phyloP scores from a whole-genome alignment of 2,113 vertebrate species.

The Micromys minutus region DNA sequence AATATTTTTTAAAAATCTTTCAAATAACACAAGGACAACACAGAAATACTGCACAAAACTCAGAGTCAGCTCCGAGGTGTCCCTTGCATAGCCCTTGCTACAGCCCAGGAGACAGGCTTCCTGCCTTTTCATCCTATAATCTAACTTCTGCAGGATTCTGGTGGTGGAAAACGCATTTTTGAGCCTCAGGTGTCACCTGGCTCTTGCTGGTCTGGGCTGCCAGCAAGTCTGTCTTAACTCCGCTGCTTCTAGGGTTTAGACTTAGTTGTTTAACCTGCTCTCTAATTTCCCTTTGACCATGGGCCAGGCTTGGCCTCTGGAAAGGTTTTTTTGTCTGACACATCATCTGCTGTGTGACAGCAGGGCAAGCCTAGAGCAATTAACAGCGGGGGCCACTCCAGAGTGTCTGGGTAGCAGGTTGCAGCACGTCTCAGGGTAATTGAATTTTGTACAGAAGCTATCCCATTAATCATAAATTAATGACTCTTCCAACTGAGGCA shows the following conservation, averaged over 20 bases:
- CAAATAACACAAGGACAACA: background rate
- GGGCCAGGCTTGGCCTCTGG: background rate
- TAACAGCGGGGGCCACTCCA: background rate
- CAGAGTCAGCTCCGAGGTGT: background rate
- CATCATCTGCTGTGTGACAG: background rate
- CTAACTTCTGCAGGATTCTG: background rate
- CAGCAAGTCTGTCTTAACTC: background rate
- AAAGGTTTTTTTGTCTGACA: background rate
- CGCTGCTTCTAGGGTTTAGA: background rate
- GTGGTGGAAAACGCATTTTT: background rate
- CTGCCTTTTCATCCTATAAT: background rate
- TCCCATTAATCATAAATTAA: constrained; percentile 65
- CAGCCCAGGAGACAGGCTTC: background rate
- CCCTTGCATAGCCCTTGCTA: background rate
- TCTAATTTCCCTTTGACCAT: constrained; percentile 24
- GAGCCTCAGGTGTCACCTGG: background rate
- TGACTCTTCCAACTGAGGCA: constrained; percentile 41
- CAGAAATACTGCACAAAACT: background rate
- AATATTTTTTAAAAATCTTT: background rate
- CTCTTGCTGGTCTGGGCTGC: background rate
- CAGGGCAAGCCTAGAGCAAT: background rate
- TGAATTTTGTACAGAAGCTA: constrained; percentile 57
- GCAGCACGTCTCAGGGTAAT: constrained; percentile 40
- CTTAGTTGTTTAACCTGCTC: background rate
- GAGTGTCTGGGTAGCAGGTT: constrained; percentile 29